Percentiles rank a stretch among this genome's conserved stretches.
These are phyloP conservation scores for Notothenia coriiceps DNA, from an alignment of 2,113 vertebrate genomes.

Conservation along the genomic window DNA sequence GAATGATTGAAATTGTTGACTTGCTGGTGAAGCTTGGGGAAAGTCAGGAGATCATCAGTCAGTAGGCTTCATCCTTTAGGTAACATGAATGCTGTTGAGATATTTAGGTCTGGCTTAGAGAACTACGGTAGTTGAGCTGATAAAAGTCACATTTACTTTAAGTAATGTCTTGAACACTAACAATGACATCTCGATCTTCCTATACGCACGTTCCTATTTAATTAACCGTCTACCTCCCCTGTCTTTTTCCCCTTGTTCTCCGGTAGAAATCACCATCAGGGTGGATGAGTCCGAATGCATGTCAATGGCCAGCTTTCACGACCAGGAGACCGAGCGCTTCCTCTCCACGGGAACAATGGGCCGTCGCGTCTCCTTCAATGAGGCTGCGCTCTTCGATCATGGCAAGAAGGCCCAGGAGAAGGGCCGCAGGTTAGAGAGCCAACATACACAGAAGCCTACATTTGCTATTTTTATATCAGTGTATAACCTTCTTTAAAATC, in stretches of 20 bases:
- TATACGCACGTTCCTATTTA: neutral
- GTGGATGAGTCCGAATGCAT: constrained; percentile 92
- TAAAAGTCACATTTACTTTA: neutral
- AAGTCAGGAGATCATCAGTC: neutral
- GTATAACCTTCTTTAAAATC: neutral
- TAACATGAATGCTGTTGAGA: neutral
- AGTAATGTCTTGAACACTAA: neutral
- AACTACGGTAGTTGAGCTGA: too few species aligned
- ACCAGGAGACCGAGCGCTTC: constrained; percentile 93
- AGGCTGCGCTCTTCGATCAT: constrained; percentile 94
- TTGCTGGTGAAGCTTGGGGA: too few species aligned
- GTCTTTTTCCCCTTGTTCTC: constrained; percentile 13
- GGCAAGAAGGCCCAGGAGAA: constrained; percentile 94
- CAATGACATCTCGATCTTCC: neutral
- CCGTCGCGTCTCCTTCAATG: constrained; percentile 96
- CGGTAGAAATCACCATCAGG: constrained; percentile 90
- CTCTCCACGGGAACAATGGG: constrained; percentile 90
- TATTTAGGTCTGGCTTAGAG: neutral
- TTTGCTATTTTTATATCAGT: constrained; percentile 6
- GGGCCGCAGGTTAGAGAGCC: constrained; percentile 89
- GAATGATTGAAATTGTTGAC: neutral
- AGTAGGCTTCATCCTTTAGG: neutral
- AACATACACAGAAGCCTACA: neutral
- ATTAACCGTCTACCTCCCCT: constrained; percentile 9
- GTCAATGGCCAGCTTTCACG: constrained; percentile 87